phyloP scores from a whole-genome alignment of 2,113 vertebrate species.

The Alouatta palliata region DNA sequence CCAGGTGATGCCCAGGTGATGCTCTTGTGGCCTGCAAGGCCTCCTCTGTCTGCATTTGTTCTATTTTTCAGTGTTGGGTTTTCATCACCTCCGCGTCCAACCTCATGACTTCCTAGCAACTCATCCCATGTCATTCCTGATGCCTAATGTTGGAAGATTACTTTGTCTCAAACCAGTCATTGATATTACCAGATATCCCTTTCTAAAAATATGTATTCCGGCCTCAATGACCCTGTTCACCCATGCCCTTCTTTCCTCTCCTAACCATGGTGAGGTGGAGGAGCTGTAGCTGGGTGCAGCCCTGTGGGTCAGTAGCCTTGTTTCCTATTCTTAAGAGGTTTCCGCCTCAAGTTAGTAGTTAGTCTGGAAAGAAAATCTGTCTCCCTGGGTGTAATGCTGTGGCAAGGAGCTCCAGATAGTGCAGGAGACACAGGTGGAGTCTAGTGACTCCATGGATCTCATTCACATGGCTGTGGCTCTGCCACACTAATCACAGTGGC shows the following conservation, averaged over 20 bases:
- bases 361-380: neutral
- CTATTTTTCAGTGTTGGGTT: neutral
- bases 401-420: neutral
- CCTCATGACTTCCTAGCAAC: too few species aligned
- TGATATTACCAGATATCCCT: neutral
- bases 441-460: neutral
- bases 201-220: neutral
- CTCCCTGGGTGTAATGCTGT: neutral
- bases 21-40: neutral
- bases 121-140: fast-evolving
- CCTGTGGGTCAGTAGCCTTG: fast-evolving
- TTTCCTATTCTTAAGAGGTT: neutral
- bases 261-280: neutral
- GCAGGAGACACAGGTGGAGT: neutral
- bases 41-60: neutral
- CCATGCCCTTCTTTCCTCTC: neutral
- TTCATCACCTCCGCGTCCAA: neutral
- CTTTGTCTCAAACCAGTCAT: neutral
- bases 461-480: neutral
- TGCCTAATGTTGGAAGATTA: neutral
- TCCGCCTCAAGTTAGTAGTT: neutral
- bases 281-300: neutral
- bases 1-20: neutral
- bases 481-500: neutral
- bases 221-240: neutral